Percentiles rank a stretch among this genome's conserved stretches.
Evolutionary conservation across 2,888 invertebrate species (phyloP).

Genomic region (Gandaritis pyraliata): DNA sequence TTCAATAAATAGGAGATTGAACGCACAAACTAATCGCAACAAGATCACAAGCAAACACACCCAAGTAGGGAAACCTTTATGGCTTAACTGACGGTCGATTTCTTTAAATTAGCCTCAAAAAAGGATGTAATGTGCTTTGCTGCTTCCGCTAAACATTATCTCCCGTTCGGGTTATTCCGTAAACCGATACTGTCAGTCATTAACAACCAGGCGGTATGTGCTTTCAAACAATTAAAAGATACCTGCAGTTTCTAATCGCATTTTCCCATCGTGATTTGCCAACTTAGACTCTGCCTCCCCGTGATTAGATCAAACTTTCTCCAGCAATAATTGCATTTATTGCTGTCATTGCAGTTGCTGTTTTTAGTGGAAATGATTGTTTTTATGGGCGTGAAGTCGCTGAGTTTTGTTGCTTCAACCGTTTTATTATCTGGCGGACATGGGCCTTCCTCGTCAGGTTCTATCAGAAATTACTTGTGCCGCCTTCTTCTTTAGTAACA

Average conservation of each 20-base stretch:
- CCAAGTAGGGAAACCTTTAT: no score
- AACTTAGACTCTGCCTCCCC: slow-evolving; percentile 36
- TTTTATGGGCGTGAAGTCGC: slow-evolving; percentile 5
- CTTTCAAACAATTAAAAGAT: slow-evolving; percentile 78
- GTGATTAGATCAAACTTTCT: slow-evolving; percentile 32
- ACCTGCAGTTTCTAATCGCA: slow-evolving; percentile 55
- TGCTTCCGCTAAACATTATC: slow-evolving; percentile 34
- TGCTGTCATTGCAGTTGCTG: slow-evolving; percentile 20
- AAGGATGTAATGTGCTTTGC: slow-evolving; percentile 4
- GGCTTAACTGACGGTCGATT: not conserved
- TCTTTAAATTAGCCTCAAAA: slow-evolving; percentile 26
- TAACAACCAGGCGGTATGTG: slow-evolving; percentile 54
- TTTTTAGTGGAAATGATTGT: slow-evolving; percentile 22
- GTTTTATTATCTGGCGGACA: not conserved
- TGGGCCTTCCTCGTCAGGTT: not conserved
- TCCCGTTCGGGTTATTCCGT: slow-evolving; percentile 23
- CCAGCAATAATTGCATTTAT: slow-evolving; percentile 33
- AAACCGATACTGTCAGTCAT: slow-evolving; percentile 33
- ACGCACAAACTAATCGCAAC: no score
- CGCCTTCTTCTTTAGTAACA: no score
- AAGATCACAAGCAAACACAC: no score
- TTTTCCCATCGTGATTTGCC: slow-evolving; percentile 50
- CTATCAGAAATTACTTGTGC: not conserved
- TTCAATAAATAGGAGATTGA: no score
- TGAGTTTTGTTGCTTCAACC: slow-evolving; percentile 3